Conservation (phyloP, 2,888 invertebrate genomes). For the Yponomeuta cagnagella region DNA sequence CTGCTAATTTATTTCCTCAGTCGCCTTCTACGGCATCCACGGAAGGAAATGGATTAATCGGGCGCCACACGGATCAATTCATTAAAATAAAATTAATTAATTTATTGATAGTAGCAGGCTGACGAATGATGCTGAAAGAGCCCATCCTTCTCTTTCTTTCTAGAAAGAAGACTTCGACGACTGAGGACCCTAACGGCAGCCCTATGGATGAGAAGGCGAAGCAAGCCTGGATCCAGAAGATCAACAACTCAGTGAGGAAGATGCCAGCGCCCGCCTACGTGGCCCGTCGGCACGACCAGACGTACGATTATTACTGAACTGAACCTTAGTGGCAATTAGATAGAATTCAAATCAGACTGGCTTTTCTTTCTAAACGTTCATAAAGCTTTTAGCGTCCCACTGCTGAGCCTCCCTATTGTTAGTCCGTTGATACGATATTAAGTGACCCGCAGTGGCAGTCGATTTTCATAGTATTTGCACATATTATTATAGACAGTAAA, state of each 20-base stretch:
- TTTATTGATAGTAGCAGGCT: too few relatives aligned
- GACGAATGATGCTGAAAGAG: background rate
- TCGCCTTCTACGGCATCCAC: too few relatives aligned
- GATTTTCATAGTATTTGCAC: too few relatives aligned
- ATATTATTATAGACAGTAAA: too few relatives aligned
- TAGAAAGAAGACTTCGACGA: conserved; percentile 41
- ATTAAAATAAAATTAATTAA: too few relatives aligned
- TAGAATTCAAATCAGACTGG: background rate
- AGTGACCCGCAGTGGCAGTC: too few relatives aligned
- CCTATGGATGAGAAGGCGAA: conserved; percentile 29
- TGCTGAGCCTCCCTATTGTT: too few relatives aligned
- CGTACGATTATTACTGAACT: conserved; percentile 34
- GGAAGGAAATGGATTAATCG: too few relatives aligned
- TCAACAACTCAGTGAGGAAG: conserved; percentile 37
- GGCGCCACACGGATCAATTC: too few relatives aligned
- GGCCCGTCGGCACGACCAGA: conserved; percentile 29
- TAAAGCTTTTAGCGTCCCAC: too few relatives aligned
- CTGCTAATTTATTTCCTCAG: too few relatives aligned
- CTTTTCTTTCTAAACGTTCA: background rate
- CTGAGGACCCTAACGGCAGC: conserved; percentile 29
- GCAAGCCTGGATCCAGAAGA: conserved; percentile 35
- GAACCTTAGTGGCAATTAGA: background rate
- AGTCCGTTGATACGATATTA: too few relatives aligned
- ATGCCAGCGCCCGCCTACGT: conserved; percentile 30
- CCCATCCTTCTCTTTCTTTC: background rate